phyloP scores from a whole-genome alignment of 2,797 vertebrate genomes.

The Phalanger gymnotis region DNA sequence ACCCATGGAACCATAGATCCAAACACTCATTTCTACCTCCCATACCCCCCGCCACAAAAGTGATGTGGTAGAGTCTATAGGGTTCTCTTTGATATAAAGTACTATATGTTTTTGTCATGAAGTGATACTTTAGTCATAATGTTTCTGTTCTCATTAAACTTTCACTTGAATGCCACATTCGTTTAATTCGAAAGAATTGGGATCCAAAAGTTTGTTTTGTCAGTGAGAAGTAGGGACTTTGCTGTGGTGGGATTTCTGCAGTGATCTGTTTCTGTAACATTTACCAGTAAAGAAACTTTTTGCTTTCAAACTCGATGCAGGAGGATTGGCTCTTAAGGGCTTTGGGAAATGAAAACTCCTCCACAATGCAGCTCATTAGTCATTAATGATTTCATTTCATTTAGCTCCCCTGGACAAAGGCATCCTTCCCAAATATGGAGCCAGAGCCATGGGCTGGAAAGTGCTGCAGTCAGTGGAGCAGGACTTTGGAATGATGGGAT shows the following conservation, averaged over 20 bases:
- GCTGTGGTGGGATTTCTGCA: not conserved
- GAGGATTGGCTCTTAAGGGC: not conserved
- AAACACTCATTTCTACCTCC: not conserved
- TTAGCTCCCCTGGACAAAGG: not conserved
- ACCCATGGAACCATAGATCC: not conserved
- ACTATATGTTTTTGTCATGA: not conserved
- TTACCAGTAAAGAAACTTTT: not conserved
- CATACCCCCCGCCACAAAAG: fast-evolving
- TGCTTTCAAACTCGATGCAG: not conserved
- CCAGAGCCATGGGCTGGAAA: not conserved
- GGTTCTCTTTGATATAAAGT: not conserved
- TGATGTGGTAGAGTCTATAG: not conserved
- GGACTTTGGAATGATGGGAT: not conserved
- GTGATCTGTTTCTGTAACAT: not conserved
- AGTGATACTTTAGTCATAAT: not conserved
- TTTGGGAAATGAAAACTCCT: not conserved
- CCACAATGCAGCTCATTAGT: not conserved
- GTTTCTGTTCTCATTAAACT: not conserved
- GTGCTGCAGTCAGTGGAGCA: not conserved
- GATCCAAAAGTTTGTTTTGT: not conserved
- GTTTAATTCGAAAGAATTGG: slow-evolving; percentile 8
- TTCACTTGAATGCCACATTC: not conserved
- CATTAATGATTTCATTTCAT: not conserved
- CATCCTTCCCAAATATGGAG: not conserved
- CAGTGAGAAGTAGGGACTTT: not conserved